Evolutionary conservation across 1,140 invertebrate genomes (phyloP).

Genomic region (Caenorhabditis brenneri): DNA sequence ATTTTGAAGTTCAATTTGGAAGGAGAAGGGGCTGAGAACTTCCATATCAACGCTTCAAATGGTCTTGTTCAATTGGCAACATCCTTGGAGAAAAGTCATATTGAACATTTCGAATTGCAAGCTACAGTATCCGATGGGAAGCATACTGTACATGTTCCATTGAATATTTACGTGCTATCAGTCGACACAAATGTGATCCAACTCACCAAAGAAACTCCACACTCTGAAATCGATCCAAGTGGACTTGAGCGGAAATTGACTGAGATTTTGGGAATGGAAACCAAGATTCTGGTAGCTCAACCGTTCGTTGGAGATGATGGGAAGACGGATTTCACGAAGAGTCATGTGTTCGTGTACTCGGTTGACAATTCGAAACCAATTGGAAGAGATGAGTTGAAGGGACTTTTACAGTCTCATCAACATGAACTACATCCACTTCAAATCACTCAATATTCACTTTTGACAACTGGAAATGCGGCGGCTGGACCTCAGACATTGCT

Average conservation of each 20-base stretch:
- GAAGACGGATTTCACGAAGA: slow-evolving; percentile 54
- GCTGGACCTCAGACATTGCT: neutral
- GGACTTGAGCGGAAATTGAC: slow-evolving; percentile 53
- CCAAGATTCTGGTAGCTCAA: slow-evolving; percentile 61
- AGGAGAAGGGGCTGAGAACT: neutral
- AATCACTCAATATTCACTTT: neutral
- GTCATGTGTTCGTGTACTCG: slow-evolving; percentile 56
- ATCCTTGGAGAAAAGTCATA: neutral
- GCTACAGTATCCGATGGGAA: slow-evolving; percentile 55
- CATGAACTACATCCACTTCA: neutral
- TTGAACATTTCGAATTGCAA: slow-evolving; percentile 42
- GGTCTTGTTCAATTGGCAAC: neutral
- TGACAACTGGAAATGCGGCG: neutral
- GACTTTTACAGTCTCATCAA: neutral
- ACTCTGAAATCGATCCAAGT: slow-evolving; percentile 59
- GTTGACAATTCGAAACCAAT: neutral
- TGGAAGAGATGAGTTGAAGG: neutral
- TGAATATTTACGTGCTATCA: slow-evolving; percentile 61
- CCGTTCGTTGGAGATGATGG: slow-evolving; percentile 60
- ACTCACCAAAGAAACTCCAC: slow-evolving; percentile 54
- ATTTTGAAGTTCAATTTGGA: neutral
- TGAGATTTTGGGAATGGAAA: slow-evolving; percentile 54
- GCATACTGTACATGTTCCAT: slow-evolving; percentile 3
- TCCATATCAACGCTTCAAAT: neutral
- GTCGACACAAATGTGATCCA: slow-evolving; percentile 64